Percentiles rank a stretch among this genome's conserved stretches.
Evolutionary conservation across 1,140 invertebrate genomes (phyloP).

Genomic region (Drosophila varians): DNA sequence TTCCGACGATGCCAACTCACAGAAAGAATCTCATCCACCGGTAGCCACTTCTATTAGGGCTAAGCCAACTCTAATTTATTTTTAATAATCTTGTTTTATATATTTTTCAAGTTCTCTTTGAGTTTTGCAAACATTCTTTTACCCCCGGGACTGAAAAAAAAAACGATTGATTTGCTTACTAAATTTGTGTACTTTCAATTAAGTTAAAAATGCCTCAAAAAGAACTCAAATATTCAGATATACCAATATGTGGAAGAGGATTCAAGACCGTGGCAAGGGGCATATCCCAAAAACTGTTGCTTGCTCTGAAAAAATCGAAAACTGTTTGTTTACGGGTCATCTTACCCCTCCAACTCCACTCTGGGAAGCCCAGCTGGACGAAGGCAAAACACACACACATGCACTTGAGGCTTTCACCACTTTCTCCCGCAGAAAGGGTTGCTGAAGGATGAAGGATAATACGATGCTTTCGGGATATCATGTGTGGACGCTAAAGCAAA

Average conservation of each 20-base stretch:
- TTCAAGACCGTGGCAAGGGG: too few relatives aligned
- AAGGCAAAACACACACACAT: constrained; percentile 42
- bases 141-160: constrained; percentile 17
- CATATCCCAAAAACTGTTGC: constrained; percentile 29
- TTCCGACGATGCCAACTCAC: constrained; percentile 26
- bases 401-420: constrained; percentile 60
- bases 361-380: constrained; percentile 49
- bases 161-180: constrained; percentile 57
- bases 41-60: constrained; percentile 41
- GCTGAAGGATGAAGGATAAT: constrained; percentile 38
- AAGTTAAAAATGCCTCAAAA: constrained; percentile 49
- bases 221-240: constrained; percentile 23
- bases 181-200: constrained; percentile 78
- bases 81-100: constrained; percentile 67
- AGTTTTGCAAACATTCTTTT: constrained; percentile 51
- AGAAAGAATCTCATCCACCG: constrained; percentile 27
- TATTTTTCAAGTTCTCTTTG: constrained; percentile 33
- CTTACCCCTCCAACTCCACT: constrained; percentile 39
- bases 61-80: constrained; percentile 71
- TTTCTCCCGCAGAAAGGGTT: constrained; percentile 67
- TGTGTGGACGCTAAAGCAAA: constrained; percentile 68
- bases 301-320: constrained; percentile 39
- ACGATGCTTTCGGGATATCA: constrained; percentile 45
- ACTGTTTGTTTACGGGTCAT: constrained; percentile 78
- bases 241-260: constrained; percentile 23